phyloP scores from a whole-genome alignment of 2,888 invertebrate genomes.

The Slavum lentiscoides region DNA sequence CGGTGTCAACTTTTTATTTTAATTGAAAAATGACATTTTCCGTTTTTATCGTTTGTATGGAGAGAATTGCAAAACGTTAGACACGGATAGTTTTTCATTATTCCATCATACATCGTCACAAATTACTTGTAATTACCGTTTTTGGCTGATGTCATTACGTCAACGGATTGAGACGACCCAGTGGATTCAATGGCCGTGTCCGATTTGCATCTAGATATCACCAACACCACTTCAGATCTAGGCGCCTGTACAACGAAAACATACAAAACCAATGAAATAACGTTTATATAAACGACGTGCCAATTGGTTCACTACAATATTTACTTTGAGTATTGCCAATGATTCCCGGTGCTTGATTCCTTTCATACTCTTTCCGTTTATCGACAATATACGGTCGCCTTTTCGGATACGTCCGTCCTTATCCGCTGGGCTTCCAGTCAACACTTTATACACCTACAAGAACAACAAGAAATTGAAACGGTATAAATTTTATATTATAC shows the following conservation, averaged over 20 bases:
- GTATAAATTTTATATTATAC: too few relatives aligned
- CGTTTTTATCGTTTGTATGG: too few relatives aligned
- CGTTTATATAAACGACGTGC: too few relatives aligned
- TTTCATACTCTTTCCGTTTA: slow-evolving; percentile 81
- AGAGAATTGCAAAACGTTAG: too few relatives aligned
- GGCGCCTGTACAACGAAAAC: slow-evolving; percentile 66
- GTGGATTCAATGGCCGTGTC: slow-evolving; percentile 32
- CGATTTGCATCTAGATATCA: slow-evolving; percentile 64
- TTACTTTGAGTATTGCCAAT: slow-evolving; percentile 75
- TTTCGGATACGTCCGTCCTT: slow-evolving; percentile 82
- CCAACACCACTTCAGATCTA: slow-evolving; percentile 76
- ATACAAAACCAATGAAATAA: slow-evolving; percentile 2
- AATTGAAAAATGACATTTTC: too few relatives aligned
- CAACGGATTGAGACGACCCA: slow-evolving; percentile 56
- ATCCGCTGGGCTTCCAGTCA: slow-evolving; percentile 83
- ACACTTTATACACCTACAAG: slow-evolving; percentile 79
- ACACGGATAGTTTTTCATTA: too few relatives aligned
- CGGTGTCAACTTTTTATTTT: too few relatives aligned
- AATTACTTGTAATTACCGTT: slow-evolving; percentile 21
- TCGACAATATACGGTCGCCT: slow-evolving; percentile 85
- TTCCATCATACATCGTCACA: too few relatives aligned
- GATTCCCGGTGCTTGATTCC: slow-evolving; percentile 87
- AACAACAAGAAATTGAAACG: too few relatives aligned
- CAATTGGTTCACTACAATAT: not conserved
- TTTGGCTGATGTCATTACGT: slow-evolving; percentile 46